Evolutionary conservation across 2,797 vertebrate genomes (phyloP).

Genomic region (Pangasius djambal): DNA sequence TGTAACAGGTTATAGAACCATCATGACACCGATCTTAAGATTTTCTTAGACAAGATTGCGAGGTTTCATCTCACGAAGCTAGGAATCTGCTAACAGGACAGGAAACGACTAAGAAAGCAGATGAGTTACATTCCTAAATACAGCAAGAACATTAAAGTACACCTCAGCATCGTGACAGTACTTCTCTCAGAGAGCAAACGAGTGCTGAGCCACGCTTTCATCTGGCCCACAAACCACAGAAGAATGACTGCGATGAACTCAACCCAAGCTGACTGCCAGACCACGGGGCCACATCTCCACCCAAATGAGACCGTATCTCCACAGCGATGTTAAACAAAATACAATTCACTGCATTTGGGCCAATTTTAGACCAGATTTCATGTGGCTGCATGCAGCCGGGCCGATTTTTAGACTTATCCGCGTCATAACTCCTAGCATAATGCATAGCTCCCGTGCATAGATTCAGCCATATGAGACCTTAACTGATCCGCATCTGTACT

Average conservation of each 20-base stretch:
- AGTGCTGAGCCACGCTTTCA: neutral
- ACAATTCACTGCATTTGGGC: neutral
- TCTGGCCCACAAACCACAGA: conserved; percentile 1
- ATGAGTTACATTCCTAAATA: neutral
- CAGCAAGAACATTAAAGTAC: too few species aligned
- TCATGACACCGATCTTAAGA: neutral
- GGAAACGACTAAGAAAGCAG: neutral
- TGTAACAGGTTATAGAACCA: neutral
- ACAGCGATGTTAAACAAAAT: neutral
- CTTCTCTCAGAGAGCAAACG: neutral
- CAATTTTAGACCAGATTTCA: neutral
- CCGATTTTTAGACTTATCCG: too few species aligned
- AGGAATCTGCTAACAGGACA: neutral
- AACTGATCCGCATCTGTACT: neutral
- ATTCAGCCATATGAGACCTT: neutral
- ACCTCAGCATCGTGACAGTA: neutral
- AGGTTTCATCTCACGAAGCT: neutral
- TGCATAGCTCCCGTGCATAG: neutral
- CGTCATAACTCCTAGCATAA: neutral
- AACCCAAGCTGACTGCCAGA: neutral
- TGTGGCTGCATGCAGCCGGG: neutral
- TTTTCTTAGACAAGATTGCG: neutral
- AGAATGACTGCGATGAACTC: conserved; percentile 4
- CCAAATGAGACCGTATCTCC: neutral
- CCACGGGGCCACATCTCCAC: neutral